Conservation (phyloP, 2,113 vertebrate species). For the Tachycineta bicolor region DNA sequence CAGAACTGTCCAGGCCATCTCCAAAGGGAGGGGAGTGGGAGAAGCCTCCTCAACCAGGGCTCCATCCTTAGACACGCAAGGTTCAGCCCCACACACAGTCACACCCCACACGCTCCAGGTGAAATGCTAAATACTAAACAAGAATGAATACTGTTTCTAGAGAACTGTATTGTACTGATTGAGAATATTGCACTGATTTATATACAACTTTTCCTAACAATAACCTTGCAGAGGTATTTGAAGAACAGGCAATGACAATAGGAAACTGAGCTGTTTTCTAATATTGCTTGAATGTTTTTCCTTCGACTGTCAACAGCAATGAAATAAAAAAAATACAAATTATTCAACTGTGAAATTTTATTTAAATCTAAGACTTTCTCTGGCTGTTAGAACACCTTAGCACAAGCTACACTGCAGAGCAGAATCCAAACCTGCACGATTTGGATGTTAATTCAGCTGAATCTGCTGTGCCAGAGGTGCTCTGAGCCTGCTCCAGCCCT, state of each 20-base stretch:
- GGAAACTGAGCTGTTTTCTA: neutral
- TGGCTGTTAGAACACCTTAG: neutral
- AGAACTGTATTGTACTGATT: neutral
- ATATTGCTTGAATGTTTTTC: neutral
- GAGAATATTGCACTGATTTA: neutral
- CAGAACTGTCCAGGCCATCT: neutral
- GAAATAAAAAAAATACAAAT: neutral
- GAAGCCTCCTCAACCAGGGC: neutral
- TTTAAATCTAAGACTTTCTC: conserved; percentile 9
- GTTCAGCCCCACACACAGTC: neutral
- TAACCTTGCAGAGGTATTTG: neutral
- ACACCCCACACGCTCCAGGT: neutral
- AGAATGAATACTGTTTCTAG: neutral
- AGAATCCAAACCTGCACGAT: neutral
- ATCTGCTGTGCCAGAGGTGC: neutral
- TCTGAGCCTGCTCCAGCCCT: neutral
- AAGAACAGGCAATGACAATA: neutral
- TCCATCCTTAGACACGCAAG: neutral
- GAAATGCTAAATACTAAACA: neutral
- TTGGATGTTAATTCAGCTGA: neutral
- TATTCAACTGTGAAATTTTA: neutral
- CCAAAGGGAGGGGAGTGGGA: accelerated
- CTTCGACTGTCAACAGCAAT: neutral
- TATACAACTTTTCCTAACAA: neutral
- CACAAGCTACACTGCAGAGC: neutral